Conservation (phyloP, 2,113 vertebrate genomes). For the Taurulus bubalis region DNA sequence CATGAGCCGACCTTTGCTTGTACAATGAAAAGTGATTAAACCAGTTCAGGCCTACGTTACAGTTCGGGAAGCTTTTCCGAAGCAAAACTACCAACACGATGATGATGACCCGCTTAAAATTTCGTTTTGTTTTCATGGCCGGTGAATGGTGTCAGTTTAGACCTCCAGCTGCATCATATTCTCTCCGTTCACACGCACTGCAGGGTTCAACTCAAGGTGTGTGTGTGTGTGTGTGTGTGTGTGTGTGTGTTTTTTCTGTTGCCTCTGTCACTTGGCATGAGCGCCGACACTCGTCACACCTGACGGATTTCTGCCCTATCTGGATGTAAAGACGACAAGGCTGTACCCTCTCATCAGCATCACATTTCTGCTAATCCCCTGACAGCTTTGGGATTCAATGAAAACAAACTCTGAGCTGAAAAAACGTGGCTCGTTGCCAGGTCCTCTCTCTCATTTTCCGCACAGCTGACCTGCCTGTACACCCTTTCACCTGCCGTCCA, state of each 20-base stretch:
- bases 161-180: not conserved
- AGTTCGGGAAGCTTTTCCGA: not conserved
- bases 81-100: not conserved
- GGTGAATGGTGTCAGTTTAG: not conserved
- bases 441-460: constrained; percentile 2
- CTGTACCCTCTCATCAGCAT: constrained; percentile 32
- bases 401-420: not conserved
- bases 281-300: not conserved
- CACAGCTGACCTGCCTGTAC: constrained; percentile 4
- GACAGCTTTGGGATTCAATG: constrained; percentile 18
- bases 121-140: not conserved
- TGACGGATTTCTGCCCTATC: constrained; percentile 21
- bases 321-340: constrained; percentile 15
- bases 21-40: not conserved
- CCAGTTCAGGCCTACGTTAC: not conserved
- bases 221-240: no score
- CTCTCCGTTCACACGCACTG: constrained; percentile 1
- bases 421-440: not conserved
- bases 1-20: not conserved
- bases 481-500: constrained; percentile 27
- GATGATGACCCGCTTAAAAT: not conserved
- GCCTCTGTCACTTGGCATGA: constrained; percentile 30
- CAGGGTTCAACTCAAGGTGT: not conserved
- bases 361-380: constrained; percentile 10
- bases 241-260: not conserved